Conservation (phyloP, 1,140 invertebrate species). For the Drosophila burlai region DNA sequence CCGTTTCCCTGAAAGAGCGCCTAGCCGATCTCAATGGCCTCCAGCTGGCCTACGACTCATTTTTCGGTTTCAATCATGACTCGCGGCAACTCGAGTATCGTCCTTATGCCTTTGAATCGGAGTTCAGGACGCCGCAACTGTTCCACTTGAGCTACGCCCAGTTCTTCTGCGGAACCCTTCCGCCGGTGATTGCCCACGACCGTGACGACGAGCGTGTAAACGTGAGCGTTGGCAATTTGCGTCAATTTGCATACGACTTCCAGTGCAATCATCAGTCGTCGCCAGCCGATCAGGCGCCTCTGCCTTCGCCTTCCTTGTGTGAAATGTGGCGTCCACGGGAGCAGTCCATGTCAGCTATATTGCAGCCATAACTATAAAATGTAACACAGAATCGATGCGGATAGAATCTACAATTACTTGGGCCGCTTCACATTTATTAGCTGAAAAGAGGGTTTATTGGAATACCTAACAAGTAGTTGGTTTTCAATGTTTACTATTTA, state of each 20-base stretch:
- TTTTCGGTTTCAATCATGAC: conserved; percentile 41
- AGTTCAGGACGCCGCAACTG: conserved; percentile 50
- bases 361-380: conserved; percentile 21
- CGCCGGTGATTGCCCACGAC: conserved; percentile 64
- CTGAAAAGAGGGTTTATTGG: neutral
- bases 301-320: conserved; percentile 28
- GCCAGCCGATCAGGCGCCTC: conserved; percentile 1
- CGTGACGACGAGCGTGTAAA: conserved; percentile 70
- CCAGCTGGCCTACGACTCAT: conserved; percentile 69
- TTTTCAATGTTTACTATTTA: too few species aligned
- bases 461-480: neutral
- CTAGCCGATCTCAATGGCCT: conserved; percentile 73
- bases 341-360: neutral
- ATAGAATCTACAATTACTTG: conserved; percentile 6
- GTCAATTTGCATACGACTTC: conserved; percentile 68
- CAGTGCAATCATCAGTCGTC: conserved; percentile 32
- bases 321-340: conserved; percentile 64
- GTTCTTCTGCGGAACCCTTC: conserved; percentile 72
- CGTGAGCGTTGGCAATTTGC: conserved; percentile 61
- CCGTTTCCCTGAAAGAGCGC: conserved; percentile 63
- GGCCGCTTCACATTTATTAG: too few species aligned
- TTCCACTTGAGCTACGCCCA: conserved; percentile 74
- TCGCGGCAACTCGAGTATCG: conserved; percentile 34
- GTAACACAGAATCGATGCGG: conserved; percentile 1
- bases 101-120: conserved; percentile 47